A percentile compares a stretch with the other conserved stretches of the same genome.
Conservation (phyloP, 2,888 invertebrate species). For the Terebella lapidaria region DNA sequence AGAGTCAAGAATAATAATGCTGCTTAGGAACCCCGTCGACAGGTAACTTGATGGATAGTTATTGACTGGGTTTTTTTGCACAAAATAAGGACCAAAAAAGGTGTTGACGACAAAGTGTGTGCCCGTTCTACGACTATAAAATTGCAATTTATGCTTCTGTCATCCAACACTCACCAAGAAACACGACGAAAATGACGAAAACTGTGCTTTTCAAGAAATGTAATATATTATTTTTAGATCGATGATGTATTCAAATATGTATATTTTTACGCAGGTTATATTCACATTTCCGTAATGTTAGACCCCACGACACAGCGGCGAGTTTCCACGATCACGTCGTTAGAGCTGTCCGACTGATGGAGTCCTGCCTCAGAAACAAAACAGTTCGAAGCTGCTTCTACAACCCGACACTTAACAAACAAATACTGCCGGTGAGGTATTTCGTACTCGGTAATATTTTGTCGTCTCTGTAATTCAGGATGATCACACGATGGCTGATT, state of each 20-base stretch:
- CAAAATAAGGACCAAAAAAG: too few relatives aligned
- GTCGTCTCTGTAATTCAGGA: too few relatives aligned
- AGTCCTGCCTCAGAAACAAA: neutral
- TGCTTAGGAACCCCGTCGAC: neutral
- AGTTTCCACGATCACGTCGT: neutral
- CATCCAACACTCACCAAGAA: too few relatives aligned
- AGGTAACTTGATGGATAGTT: neutral
- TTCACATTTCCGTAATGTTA: neutral
- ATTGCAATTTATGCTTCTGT: too few relatives aligned
- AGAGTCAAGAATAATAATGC: neutral
- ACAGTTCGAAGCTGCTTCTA: neutral
- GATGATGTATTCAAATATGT: neutral
- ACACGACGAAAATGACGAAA: too few relatives aligned
- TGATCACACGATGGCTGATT: too few relatives aligned
- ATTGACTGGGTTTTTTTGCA: too few relatives aligned
- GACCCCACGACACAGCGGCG: neutral
- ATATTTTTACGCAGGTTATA: neutral
- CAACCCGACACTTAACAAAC: neutral
- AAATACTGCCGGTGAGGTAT: neutral
- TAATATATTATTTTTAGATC: neutral
- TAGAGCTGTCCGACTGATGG: neutral
- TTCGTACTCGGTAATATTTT: too few relatives aligned
- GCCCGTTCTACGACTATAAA: too few relatives aligned
- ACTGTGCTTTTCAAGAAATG: neutral
- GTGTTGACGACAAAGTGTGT: too few relatives aligned